These are phyloP conservation scores for Vulpes lagopus DNA, from an alignment of 2,113 vertebrate genomes.

Conservation along the genomic window DNA sequence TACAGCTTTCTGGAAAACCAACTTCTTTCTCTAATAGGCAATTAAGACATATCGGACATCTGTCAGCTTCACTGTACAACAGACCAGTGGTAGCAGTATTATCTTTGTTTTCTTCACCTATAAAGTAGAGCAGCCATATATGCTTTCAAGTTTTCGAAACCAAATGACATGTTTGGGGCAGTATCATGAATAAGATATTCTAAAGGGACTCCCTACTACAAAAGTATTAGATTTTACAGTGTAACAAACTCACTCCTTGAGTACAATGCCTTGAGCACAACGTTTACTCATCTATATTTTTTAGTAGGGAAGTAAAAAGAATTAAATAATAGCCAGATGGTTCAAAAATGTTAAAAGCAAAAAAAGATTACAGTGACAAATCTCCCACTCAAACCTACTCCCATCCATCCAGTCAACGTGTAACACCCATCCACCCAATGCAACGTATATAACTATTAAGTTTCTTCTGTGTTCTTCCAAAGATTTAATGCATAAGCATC, in stretches of 20 bases:
- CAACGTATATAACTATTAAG: not conserved
- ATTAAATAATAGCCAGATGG: not conserved
- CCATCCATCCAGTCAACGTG: not conserved
- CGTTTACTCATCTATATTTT: not conserved
- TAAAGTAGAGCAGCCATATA: slow-evolving; percentile 76
- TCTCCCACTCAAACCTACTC: not conserved
- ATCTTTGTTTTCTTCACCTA: slow-evolving; percentile 90
- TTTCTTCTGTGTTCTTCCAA: slow-evolving; percentile 13
- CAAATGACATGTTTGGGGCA: slow-evolving; percentile 40
- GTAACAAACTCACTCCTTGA: slow-evolving; percentile 27
- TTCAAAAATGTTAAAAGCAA: slow-evolving; percentile 37
- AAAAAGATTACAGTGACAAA: not conserved
- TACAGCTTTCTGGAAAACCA: slow-evolving; percentile 95
- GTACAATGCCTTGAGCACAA: not conserved
- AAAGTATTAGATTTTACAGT: slow-evolving; percentile 14
- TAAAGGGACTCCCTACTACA: not conserved
- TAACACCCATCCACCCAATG: not conserved
- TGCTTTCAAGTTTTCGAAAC: slow-evolving; percentile 57
- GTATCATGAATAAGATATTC: not conserved
- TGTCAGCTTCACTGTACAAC: slow-evolving; percentile 86
- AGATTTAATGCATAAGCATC: slow-evolving; percentile 31
- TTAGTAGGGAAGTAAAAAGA: not conserved
- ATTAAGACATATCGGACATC: slow-evolving; percentile 96
- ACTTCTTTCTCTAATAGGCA: slow-evolving; percentile 90
- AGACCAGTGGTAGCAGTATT: slow-evolving; percentile 79